Conservation (phyloP, 2,797 vertebrate species). For the Bovichtus variegatus region DNA sequence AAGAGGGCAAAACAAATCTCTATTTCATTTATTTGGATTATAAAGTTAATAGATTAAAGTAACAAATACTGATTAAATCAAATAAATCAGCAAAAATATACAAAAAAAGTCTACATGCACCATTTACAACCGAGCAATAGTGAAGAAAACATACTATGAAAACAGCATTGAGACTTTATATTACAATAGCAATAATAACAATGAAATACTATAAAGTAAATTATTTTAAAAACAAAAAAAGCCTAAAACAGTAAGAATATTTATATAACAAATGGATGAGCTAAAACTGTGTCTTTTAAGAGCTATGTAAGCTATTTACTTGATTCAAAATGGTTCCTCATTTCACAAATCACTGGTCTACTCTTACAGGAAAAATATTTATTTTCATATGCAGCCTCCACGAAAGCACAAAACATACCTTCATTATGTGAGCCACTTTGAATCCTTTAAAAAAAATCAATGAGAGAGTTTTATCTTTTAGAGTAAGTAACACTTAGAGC, state of each 20-base stretch:
- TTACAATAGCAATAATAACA: background rate
- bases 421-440: background rate
- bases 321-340: background rate
- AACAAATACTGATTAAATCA: background rate
- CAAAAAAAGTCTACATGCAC: too few relatives aligned
- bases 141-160: background rate
- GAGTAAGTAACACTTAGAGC: background rate
- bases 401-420: background rate
- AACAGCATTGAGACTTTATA: background rate
- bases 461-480: background rate
- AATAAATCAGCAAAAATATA: background rate
- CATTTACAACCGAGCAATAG: background rate
- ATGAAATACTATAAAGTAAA: background rate
- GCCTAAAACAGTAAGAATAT: background rate
- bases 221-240: background rate
- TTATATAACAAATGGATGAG: background rate
- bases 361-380: background rate
- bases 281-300: background rate
- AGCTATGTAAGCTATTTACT: background rate
- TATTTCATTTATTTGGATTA: conserved; percentile 2
- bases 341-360: background rate
- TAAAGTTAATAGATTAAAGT: background rate
- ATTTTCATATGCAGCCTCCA: background rate
- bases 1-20: background rate
- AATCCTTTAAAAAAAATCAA: background rate